Percentiles rank a stretch among this genome's conserved stretches.
phyloP scores from a whole-genome alignment of 2,113 vertebrate genomes.

The Oreochromis spilurus region DNA sequence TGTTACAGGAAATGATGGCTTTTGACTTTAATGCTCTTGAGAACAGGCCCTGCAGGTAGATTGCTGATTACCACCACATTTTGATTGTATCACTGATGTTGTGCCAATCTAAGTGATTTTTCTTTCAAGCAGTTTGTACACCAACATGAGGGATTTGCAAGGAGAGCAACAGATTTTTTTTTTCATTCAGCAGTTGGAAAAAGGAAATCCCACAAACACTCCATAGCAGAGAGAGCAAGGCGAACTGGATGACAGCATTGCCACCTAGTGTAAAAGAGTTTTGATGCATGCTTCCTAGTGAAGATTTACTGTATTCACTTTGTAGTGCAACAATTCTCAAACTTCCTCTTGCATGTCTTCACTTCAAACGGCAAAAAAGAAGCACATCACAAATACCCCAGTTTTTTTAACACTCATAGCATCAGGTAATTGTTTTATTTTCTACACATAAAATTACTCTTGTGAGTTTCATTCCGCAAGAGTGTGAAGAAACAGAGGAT shows the following conservation, averaged over 20 bases:
- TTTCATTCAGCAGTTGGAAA: background rate
- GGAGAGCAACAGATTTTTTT: background rate
- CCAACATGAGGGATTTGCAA: background rate
- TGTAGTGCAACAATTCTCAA: background rate
- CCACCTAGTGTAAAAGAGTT: conserved; percentile 33
- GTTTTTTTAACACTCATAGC: background rate
- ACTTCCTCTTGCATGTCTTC: background rate
- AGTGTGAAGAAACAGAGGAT: background rate
- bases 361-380: background rate
- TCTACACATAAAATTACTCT: background rate
- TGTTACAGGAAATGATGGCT: background rate
- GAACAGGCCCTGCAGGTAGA: background rate
- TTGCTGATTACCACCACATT: background rate
- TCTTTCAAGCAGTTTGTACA: background rate
- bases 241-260: conserved; percentile 23
- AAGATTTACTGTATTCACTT: background rate
- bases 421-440: background rate
- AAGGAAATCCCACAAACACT: background rate
- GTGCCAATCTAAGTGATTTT: background rate
- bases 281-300: background rate
- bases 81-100: background rate
- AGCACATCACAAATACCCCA: background rate
- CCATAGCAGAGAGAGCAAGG: background rate
- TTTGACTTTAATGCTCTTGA: background rate
- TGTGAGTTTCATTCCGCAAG: background rate